phyloP scores from a whole-genome alignment of 64 coral and sea anemone genomes.

The Montipora sp. region DNA sequence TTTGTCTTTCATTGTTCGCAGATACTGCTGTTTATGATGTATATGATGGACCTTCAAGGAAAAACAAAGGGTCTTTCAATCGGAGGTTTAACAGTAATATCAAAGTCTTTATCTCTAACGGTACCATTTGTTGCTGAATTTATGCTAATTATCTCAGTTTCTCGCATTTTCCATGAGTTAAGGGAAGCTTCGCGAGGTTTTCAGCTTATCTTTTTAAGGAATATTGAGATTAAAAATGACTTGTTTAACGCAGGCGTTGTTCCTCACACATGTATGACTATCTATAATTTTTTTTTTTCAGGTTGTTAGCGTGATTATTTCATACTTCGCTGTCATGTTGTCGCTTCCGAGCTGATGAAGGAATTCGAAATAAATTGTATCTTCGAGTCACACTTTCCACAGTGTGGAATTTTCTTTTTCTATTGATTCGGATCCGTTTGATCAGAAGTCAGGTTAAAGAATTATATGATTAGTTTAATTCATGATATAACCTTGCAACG shows the following conservation, averaged over 20 bases:
- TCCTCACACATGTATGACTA: too few relatives aligned
- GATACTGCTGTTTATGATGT: slow-evolving; percentile 21
- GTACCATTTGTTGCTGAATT: not conserved
- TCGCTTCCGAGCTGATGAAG: not conserved
- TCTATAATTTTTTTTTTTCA: not conserved
- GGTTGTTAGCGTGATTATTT: not conserved
- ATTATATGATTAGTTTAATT: too few relatives aligned
- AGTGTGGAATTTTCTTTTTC: too few relatives aligned
- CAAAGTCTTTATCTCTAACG: slow-evolving; percentile 11
- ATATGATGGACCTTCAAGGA: slow-evolving; percentile 11
- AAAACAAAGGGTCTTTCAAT: slow-evolving; percentile 5
- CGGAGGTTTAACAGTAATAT: not conserved
- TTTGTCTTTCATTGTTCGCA: not conserved
- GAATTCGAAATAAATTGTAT: too few relatives aligned
- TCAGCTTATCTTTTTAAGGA: too few relatives aligned
- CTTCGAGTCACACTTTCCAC: too few relatives aligned
- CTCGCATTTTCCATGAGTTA: not conserved
- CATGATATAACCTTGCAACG: too few relatives aligned
- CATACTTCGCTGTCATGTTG: not conserved
- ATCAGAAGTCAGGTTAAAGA: too few relatives aligned
- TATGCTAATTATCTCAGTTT: not conserved
- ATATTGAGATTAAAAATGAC: too few relatives aligned
- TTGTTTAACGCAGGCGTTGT: too few relatives aligned
- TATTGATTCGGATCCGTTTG: too few relatives aligned
- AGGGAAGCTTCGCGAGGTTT: too few relatives aligned